Evolutionary conservation across 2,113 vertebrate species (phyloP).

Genomic region (Uropsilus gracilis): DNA sequence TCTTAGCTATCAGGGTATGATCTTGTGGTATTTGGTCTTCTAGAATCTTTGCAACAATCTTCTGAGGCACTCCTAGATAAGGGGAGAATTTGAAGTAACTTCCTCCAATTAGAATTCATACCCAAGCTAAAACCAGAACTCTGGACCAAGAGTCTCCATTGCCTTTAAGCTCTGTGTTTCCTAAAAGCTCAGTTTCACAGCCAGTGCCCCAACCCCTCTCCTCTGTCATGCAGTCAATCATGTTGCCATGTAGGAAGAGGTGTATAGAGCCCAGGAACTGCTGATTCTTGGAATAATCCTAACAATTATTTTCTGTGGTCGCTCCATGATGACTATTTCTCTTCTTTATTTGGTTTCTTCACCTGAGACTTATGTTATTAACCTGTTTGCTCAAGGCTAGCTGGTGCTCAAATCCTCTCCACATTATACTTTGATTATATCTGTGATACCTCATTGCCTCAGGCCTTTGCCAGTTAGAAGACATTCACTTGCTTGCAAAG

Average conservation of each 20-base stretch:
- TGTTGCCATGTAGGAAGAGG: background rate
- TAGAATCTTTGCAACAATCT: background rate
- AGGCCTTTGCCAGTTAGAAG: background rate
- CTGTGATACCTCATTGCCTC: background rate
- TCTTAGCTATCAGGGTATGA: background rate
- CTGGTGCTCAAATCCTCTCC: background rate
- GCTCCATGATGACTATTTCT: background rate
- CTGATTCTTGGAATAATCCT: background rate
- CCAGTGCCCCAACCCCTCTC: too few relatives aligned
- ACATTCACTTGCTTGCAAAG: background rate
- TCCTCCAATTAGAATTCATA: background rate
- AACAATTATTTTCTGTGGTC: background rate
- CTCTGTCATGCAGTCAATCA: background rate
- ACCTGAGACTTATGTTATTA: background rate
- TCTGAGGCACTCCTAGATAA: background rate
- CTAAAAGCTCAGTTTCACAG: too few relatives aligned
- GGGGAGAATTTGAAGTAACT: background rate
- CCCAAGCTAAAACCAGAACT: background rate
- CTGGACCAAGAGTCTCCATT: accelerated
- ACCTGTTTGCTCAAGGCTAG: background rate
- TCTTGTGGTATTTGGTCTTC: background rate
- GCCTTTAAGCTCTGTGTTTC: background rate
- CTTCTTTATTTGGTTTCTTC: background rate
- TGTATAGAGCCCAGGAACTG: background rate
- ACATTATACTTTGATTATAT: background rate